A percentile compares a stretch with the other conserved stretches of the same genome.
These are phyloP conservation scores for Catharus fuscescens DNA, from an alignment of 2,113 vertebrate genomes.

Conservation along the genomic window DNA sequence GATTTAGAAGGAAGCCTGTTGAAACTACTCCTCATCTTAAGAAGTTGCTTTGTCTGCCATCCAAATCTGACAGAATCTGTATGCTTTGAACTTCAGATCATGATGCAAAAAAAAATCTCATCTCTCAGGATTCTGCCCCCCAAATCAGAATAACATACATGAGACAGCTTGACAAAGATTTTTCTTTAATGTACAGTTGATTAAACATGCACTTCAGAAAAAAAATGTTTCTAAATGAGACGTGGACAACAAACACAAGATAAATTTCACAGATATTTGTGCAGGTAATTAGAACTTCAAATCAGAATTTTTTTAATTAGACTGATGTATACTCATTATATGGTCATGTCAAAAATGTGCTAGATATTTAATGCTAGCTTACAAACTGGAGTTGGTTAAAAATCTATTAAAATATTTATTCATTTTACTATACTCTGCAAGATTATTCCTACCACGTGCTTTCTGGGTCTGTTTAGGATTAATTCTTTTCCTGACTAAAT, in stretches of 20 bases:
- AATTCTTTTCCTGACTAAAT: background rate
- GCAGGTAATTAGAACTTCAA: background rate
- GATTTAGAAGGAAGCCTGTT: background rate
- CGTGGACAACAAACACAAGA: background rate
- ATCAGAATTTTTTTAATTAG: background rate
- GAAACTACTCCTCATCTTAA: background rate
- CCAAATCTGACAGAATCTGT: background rate
- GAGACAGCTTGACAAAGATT: background rate
- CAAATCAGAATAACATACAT: background rate
- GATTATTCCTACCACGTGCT: background rate
- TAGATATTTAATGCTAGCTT: background rate
- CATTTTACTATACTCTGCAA: background rate
- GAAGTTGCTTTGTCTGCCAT: background rate
- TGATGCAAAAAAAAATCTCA: background rate
- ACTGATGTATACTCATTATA: background rate
- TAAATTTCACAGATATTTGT: background rate
- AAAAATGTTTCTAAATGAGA: background rate
- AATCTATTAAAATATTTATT: background rate
- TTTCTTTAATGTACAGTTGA: background rate
- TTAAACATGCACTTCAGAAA: background rate
- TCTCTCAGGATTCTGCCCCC: background rate
- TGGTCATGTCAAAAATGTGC: background rate
- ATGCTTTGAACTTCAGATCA: background rate
- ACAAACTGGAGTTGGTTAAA: background rate
- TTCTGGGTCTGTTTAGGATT: background rate